Percentiles rank a stretch among this genome's conserved stretches.
Evolutionary conservation across 2,888 invertebrate genomes (phyloP).

Genomic region (Hirudinaria manillensis): DNA sequence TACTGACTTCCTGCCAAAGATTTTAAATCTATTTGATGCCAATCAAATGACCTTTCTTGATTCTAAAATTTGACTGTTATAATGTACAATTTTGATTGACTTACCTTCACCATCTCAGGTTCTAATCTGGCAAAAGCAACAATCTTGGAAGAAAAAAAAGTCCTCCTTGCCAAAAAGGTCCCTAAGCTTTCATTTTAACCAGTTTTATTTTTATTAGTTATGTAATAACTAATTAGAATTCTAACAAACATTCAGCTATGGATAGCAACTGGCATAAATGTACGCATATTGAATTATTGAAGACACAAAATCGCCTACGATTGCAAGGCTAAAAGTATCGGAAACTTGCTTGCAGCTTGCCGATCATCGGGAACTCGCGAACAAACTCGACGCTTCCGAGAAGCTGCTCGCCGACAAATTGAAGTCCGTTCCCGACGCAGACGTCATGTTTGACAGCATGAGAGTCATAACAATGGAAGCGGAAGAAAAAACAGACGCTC

Average conservation of each 20-base stretch:
- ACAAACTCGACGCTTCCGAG: not conserved
- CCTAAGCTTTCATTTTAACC: not conserved
- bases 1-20: too few species aligned
- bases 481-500: conserved; percentile 7
- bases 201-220: not conserved
- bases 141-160: conserved; percentile 6
- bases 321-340: not conserved
- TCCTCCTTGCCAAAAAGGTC: not conserved
- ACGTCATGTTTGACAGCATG: conserved; percentile 10
- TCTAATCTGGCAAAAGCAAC: not conserved
- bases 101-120: not conserved
- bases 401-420: not conserved
- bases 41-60: too few species aligned
- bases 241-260: not conserved
- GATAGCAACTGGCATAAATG: not conserved
- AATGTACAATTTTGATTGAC: not conserved
- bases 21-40: too few species aligned
- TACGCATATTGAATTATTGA: not conserved
- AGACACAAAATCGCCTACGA: not conserved
- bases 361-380: not conserved
- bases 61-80: not conserved
- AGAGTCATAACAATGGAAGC: not conserved
- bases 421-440: not conserved
- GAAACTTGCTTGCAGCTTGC: not conserved
- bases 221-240: too few species aligned